Evolutionary conservation across 2,113 vertebrate genomes (phyloP), one percentile per base, ranked within the genome.

Genomic region (Axis porcinus): DNA sequence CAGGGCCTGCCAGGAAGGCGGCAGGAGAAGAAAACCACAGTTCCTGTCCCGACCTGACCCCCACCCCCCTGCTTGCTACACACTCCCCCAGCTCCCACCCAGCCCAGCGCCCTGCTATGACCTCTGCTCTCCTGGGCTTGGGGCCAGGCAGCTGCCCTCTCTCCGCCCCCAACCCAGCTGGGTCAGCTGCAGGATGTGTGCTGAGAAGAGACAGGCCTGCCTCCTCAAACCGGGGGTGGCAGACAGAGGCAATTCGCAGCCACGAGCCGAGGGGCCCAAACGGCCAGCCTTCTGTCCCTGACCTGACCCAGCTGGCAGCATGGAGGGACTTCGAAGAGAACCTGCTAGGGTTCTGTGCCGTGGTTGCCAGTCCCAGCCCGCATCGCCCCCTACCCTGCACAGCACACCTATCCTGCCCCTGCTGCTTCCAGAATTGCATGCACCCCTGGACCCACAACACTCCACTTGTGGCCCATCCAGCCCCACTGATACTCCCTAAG

Each of bases 81-180:
- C 11, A 92, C 62, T 92, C 90, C 88, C 88, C 50, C n/a, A 95
- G 79, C 25, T 96, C 86, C 86, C 57, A 93, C 89, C 58, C 45
- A 7, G 76, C 89, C 87, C 47, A 50, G 81, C 45, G 40, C 92
- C 93, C 87, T 94, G 91, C 67, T 78, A 76, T 1, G 55, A 95
- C 82, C 94, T 98, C 96, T 98, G 96, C 60, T 97, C 95, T 97
- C 94, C 94, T 97, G 91, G 97, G 98, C 94, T 55, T 54, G 8
- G 36, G 64, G 92, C 97, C 97, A 97, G 95, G 78, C 85, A 95
- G 86, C 86, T 97, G 89, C 96, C 97, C 96, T 97, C 95, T 96
- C 67, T 89, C 91, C 55, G 23, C 79, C 86, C 88, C 81, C 33
- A 57, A 33, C 82, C 93, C 23, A n/a, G 88, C 93, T 97, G 67